A percentile compares a stretch with the other conserved stretches of the same genome.
phyloP scores from a whole-genome alignment of 1,140 invertebrate genomes.

The Leptinotarsa undecemlineata region DNA sequence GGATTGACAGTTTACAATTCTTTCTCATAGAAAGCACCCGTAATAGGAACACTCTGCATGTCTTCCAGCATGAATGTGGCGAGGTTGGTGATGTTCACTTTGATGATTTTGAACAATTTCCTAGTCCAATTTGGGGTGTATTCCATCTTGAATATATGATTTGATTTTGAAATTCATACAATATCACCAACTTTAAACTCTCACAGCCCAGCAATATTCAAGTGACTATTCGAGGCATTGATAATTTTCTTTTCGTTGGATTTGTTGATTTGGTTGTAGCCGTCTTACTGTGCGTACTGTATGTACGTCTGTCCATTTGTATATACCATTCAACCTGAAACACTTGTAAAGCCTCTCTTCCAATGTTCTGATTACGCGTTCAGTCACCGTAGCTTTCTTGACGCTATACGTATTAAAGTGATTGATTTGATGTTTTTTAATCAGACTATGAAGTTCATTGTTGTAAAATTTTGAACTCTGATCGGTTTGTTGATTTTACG shows the following conservation, averaged over 20 bases:
- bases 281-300: not conserved
- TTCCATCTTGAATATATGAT: too few relatives aligned
- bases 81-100: too few relatives aligned
- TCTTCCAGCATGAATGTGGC: too few relatives aligned
- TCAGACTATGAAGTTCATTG: not conserved
- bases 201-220: not conserved
- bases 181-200: not conserved
- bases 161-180: not conserved
- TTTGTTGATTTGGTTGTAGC: not conserved
- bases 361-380: not conserved
- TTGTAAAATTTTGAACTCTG: not conserved
- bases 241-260: not conserved
- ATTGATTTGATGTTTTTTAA: not conserved
- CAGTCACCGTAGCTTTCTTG: not conserved
- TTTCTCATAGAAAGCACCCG: too few relatives aligned
- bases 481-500: not conserved
- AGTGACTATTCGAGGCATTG: too few relatives aligned
- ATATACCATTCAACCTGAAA: not conserved
- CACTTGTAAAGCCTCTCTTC: not conserved
- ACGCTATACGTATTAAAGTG: not conserved
- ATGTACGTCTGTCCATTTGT: not conserved
- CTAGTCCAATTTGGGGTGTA: not conserved
- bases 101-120: too few relatives aligned
- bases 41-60: too few relatives aligned
- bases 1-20: too few relatives aligned